Conservation (phyloP, 2,888 invertebrate genomes). For the Cosmorhoe ocellata region DNA sequence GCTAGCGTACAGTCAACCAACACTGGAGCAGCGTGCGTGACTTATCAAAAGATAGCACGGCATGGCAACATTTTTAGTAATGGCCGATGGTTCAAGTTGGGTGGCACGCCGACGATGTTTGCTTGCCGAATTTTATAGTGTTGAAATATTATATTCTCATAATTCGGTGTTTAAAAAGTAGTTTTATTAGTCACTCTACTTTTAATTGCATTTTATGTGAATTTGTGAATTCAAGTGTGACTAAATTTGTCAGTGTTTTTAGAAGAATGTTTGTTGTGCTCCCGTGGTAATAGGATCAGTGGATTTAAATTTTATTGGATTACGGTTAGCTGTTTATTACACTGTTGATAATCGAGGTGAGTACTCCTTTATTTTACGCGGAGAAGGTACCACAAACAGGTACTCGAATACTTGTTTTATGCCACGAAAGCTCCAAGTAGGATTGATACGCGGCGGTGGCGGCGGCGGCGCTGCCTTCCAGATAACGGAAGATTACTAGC, state of each 20-base stretch:
- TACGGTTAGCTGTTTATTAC: slow-evolving; percentile 72
- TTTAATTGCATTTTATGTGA: slow-evolving; percentile 50
- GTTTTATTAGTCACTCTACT: slow-evolving; percentile 45
- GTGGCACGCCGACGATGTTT: slow-evolving; percentile 59
- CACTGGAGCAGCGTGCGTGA: slow-evolving; percentile 53
- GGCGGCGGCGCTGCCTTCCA: slow-evolving; percentile 43
- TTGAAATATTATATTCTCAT: slow-evolving; percentile 60
- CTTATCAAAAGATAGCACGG: slow-evolving; percentile 34
- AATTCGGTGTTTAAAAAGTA: slow-evolving; percentile 64
- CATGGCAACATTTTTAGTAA: slow-evolving; percentile 72
- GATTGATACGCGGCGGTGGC: slow-evolving; percentile 54
- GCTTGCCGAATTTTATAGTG: slow-evolving; percentile 69
- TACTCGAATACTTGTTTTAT: slow-evolving; percentile 35
- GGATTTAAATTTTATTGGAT: slow-evolving; percentile 76
- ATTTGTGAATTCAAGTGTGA: slow-evolving; percentile 61
- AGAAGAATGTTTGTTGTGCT: slow-evolving; percentile 76
- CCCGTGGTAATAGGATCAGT: slow-evolving; percentile 76
- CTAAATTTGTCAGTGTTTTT: slow-evolving; percentile 62
- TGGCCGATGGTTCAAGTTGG: slow-evolving; percentile 75
- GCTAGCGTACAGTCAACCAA: slow-evolving; percentile 27
- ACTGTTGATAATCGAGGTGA: slow-evolving; percentile 68
- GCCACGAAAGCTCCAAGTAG: slow-evolving; percentile 65
- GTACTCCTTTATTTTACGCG: slow-evolving; percentile 39
- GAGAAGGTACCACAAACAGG: neutral
- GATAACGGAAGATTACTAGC: slow-evolving; percentile 74